A percentile compares a stretch with the other conserved stretches of the same genome.
Conservation (phyloP, 2,113 vertebrate genomes). For the Tonatia bakeri region DNA sequence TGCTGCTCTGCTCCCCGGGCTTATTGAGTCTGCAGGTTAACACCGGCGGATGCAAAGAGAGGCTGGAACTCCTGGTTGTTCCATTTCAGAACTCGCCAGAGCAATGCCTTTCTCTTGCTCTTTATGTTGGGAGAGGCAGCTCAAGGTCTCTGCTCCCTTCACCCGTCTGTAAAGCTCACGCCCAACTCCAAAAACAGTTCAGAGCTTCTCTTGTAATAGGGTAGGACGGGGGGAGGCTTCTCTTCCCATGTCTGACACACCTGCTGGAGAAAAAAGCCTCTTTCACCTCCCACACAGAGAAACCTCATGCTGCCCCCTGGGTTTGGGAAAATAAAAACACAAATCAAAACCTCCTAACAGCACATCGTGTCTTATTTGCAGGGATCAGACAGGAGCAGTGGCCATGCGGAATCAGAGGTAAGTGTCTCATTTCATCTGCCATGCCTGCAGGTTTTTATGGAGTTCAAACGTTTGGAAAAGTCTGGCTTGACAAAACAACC, state of each 20-base stretch:
- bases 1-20: neutral
- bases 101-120: neutral
- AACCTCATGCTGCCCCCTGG: constrained; percentile 38
- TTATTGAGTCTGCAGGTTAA: neutral
- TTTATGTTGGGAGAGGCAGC: neutral
- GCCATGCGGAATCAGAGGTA: constrained; percentile 48
- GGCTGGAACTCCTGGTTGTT: neutral
- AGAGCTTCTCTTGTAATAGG: neutral
- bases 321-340: constrained; percentile 68
- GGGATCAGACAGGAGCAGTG: constrained; percentile 45
- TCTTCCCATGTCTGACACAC: constrained; percentile 52
- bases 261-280: constrained; percentile 48
- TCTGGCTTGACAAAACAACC: constrained; percentile 46
- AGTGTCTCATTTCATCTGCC: constrained; percentile 54
- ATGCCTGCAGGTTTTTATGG: constrained; percentile 52
- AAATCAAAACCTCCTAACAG: constrained; percentile 63
- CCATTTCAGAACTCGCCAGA: neutral
- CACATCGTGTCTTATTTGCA: constrained; percentile 79
- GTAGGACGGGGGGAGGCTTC: constrained; percentile 4
- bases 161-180: neutral
- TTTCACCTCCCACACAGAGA: constrained; percentile 14
- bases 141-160: neutral
- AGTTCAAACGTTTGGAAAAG: constrained; percentile 40
- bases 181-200: neutral
- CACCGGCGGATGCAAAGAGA: neutral